phyloP scores from a whole-genome alignment of 2,888 invertebrate species.

The Pyrochroa serraticornis region DNA sequence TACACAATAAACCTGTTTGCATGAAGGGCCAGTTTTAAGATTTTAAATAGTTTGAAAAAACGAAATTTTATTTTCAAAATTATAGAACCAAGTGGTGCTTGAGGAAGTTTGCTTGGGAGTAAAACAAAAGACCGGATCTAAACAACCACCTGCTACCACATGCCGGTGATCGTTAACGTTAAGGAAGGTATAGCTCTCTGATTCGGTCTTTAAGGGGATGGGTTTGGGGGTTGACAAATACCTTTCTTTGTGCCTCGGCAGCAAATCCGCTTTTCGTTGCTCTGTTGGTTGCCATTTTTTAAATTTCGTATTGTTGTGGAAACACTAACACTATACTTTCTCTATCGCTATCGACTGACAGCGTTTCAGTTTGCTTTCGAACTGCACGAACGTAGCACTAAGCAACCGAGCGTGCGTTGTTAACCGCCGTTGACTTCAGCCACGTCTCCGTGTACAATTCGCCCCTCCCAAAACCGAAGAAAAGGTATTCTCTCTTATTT shows the following conservation, averaged over 20 bases:
- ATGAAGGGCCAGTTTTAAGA: too few species aligned
- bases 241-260: constrained; percentile 94
- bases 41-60: too few species aligned
- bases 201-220: background rate
- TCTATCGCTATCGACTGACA: constrained; percentile 15
- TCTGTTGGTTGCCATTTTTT: constrained; percentile 77
- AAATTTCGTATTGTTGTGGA: background rate
- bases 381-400: constrained; percentile 1
- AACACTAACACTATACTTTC: constrained; percentile 19
- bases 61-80: too few species aligned
- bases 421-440: background rate
- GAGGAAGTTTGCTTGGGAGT: too few species aligned
- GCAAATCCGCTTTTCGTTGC: constrained; percentile 94
- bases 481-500: too few species aligned
- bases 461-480: too few species aligned
- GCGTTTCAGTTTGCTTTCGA: constrained; percentile 5
- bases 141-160: constrained; percentile 16
- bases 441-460: background rate
- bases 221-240: constrained; percentile 57
- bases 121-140: background rate
- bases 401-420: constrained; percentile 23
- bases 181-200: background rate
- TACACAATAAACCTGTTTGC: too few species aligned
- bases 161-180: background rate
- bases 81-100: too few species aligned